A percentile compares a stretch with the other conserved stretches of the same genome.
These are phyloP conservation scores for Allolobophora icterica DNA, from an alignment of 2,888 invertebrate species.

Conservation along the genomic window DNA sequence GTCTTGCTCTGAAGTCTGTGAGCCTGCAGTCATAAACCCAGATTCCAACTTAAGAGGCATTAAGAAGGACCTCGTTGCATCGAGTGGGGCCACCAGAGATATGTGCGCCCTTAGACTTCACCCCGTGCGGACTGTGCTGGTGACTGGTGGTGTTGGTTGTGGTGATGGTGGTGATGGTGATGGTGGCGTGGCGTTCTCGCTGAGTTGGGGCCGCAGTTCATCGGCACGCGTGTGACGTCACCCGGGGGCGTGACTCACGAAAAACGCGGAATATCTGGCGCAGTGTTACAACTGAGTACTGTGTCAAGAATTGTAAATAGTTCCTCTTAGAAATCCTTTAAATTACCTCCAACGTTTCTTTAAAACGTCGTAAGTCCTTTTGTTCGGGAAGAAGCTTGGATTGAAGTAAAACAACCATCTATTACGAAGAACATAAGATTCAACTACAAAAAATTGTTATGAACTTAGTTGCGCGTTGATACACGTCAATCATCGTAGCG, in stretches of 20 bases:
- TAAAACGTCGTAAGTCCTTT: neutral
- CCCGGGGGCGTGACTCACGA: neutral
- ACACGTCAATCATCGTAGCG: slow-evolving; percentile 14
- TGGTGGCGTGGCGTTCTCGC: no score
- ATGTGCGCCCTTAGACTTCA: no score
- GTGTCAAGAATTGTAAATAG: neutral
- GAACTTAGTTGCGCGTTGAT: neutral
- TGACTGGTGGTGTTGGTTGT: neutral
- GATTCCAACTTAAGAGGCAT: slow-evolving; percentile 2
- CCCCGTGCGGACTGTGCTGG: neutral
- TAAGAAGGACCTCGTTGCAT: neutral
- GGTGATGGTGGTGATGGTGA: neutral
- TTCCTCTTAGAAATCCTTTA: neutral
- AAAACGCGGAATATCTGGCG: neutral
- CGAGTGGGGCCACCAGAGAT: neutral
- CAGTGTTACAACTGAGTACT: neutral
- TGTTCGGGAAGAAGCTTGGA: neutral
- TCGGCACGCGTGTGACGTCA: slow-evolving; percentile 11
- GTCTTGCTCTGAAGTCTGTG: neutral
- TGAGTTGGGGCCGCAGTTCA: neutral
- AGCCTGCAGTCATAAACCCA: neutral
- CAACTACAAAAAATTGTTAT: neutral
- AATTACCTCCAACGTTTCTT: neutral
- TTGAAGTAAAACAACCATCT: neutral
- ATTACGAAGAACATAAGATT: neutral